These are phyloP conservation scores for Uria lomvia DNA, from an alignment of 2,113 vertebrate genomes.

Conservation along the genomic window DNA sequence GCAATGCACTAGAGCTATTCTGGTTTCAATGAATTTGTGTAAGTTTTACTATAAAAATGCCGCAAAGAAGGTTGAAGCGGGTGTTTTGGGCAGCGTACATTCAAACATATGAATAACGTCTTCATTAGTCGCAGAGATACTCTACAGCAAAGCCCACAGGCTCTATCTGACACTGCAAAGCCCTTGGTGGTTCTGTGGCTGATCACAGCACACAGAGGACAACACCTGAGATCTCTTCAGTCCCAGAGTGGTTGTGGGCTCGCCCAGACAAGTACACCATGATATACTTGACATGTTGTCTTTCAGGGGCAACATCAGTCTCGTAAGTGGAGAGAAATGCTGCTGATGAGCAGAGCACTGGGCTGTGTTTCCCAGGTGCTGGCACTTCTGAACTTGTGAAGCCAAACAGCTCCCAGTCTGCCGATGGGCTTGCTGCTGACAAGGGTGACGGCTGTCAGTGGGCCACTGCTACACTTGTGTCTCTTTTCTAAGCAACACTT, in stretches of 20 bases:
- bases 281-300: neutral
- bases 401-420: neutral
- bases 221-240: neutral
- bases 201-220: neutral
- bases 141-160: neutral
- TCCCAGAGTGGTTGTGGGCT: accelerated
- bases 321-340: neutral
- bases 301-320: neutral
- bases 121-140: neutral
- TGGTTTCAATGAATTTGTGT: neutral
- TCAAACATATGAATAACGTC: neutral
- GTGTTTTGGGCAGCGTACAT: neutral
- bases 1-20: neutral
- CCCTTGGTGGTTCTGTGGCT: neutral
- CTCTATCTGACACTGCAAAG: neutral
- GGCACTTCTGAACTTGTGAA: neutral
- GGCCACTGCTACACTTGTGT: neutral
- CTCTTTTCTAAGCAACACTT: neutral
- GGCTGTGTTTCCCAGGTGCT: neutral
- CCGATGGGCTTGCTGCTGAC: accelerated
- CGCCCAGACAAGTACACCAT: neutral
- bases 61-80: neutral
- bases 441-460: neutral
- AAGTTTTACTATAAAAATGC: neutral
- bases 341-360: neutral